Evolutionary conservation across 2,888 invertebrate species (phyloP).

Genomic region (Cataglyphis altisquamis): DNA sequence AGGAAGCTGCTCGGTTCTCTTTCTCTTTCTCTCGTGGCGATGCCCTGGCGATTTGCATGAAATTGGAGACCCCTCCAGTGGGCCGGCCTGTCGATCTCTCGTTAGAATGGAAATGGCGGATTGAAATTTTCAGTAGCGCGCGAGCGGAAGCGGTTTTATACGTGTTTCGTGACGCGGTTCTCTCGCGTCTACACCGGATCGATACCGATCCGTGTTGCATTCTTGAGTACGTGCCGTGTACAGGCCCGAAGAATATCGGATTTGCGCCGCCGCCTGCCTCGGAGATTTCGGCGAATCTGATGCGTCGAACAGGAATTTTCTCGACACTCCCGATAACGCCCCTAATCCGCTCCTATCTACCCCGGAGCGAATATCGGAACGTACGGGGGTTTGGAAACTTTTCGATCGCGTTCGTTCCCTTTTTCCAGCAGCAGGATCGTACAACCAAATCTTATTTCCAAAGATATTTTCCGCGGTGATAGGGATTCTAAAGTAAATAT

Average conservation of each 20-base stretch:
- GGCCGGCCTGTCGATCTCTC: slow-evolving; percentile 66
- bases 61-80: slow-evolving; percentile 79
- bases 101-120: slow-evolving; percentile 80
- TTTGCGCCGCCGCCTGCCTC: slow-evolving; percentile 51
- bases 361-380: slow-evolving; percentile 29
- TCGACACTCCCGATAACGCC: neutral
- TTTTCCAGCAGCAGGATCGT: neutral
- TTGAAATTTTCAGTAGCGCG: slow-evolving; percentile 75
- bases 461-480: neutral
- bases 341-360: slow-evolving; percentile 15
- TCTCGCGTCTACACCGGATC: slow-evolving; percentile 39
- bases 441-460: neutral
- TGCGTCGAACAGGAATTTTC: slow-evolving; percentile 39
- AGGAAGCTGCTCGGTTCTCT: neutral
- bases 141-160: slow-evolving; percentile 26
- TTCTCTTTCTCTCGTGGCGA: slow-evolving; percentile 55
- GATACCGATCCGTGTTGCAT: slow-evolving; percentile 52
- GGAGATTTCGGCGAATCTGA: slow-evolving; percentile 52
- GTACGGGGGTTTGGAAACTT: slow-evolving; percentile 21
- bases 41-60: slow-evolving; percentile 79
- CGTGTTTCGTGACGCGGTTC: neutral
- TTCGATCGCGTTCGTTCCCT: neutral
- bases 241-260: slow-evolving; percentile 59
- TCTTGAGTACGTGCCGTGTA: slow-evolving; percentile 39
- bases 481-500: neutral